Conservation (phyloP, 2,888 invertebrate genomes). For the Heteromurus nitidus region DNA sequence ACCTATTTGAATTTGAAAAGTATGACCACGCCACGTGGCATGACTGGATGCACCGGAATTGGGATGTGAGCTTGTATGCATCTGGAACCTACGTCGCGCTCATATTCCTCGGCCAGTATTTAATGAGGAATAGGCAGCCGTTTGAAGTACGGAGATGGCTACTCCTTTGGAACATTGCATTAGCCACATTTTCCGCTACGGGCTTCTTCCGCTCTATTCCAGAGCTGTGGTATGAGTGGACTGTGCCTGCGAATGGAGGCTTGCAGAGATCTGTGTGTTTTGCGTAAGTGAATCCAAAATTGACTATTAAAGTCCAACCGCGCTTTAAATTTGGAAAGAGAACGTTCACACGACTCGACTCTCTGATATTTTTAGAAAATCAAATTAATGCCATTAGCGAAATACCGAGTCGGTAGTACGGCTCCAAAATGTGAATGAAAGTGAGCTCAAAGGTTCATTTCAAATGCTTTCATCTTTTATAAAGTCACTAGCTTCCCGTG, state of each 20-base stretch:
- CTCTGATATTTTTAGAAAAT: too few species aligned
- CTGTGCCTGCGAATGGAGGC: slow-evolving; percentile 77
- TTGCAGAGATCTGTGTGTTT: slow-evolving; percentile 96
- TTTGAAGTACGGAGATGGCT: slow-evolving; percentile 91
- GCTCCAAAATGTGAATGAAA: too few species aligned
- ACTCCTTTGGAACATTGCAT: slow-evolving; percentile 91
- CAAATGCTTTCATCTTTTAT: too few species aligned
- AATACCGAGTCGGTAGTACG: neutral
- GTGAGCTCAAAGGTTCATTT: too few species aligned
- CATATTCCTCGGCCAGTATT: slow-evolving; percentile 93
- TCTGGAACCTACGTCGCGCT: slow-evolving; percentile 93
- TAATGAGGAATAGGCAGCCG: slow-evolving; percentile 93
- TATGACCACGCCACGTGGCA: slow-evolving; percentile 68
- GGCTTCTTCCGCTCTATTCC: slow-evolving; percentile 94
- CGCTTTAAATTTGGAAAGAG: too few species aligned
- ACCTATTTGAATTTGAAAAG: slow-evolving; percentile 65
- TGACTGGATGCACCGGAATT: slow-evolving; percentile 81
- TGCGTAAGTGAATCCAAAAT: slow-evolving; percentile 84
- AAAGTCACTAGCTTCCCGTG: too few species aligned
- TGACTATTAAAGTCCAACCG: too few species aligned
- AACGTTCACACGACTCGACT: too few species aligned
- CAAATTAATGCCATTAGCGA: neutral
- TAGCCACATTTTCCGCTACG: slow-evolving; percentile 96
- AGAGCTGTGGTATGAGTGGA: slow-evolving; percentile 86
- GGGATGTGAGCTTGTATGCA: slow-evolving; percentile 94